Evolutionary conservation across 1,140 invertebrate genomes (phyloP).

Genomic region (Ectropis grisescens): DNA sequence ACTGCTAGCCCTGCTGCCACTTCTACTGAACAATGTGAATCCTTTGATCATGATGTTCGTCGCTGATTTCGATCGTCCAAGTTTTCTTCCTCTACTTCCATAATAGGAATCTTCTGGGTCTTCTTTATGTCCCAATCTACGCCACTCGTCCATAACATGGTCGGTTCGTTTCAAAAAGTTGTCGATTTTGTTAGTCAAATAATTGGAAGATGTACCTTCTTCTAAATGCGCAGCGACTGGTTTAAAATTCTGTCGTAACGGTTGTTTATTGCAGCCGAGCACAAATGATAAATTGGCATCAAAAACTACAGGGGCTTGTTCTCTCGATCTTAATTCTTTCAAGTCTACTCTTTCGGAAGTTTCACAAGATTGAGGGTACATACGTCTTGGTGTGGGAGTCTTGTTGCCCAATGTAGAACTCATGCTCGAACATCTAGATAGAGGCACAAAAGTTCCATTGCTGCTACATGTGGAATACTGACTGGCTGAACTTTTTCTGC

Average conservation of each 20-base stretch:
- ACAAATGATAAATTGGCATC: slow-evolving; percentile 85
- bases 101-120: slow-evolving; percentile 57
- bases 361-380: slow-evolving; percentile 75
- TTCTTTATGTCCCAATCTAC: slow-evolving; percentile 73
- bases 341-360: slow-evolving; percentile 54
- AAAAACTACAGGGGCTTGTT: slow-evolving; percentile 83
- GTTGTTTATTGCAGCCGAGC: slow-evolving; percentile 78
- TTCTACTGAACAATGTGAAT: slow-evolving; percentile 78
- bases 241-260: slow-evolving; percentile 75
- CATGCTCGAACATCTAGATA: slow-evolving; percentile 56
- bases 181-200: slow-evolving; percentile 80
- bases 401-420: slow-evolving; percentile 41
- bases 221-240: slow-evolving; percentile 81
- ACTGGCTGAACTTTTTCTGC: slow-evolving; percentile 49
- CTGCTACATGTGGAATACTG: slow-evolving; percentile 65
- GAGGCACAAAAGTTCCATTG: slow-evolving; percentile 47
- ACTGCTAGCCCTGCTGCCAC: slow-evolving; percentile 66
- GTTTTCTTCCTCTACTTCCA: slow-evolving; percentile 46
- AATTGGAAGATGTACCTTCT: slow-evolving; percentile 80
- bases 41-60: slow-evolving; percentile 86
- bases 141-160: slow-evolving; percentile 89
- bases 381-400: slow-evolving; percentile 71
- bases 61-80: slow-evolving; percentile 78
- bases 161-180: slow-evolving; percentile 86
- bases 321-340: slow-evolving; percentile 72